Percentiles rank a stretch among this genome's conserved stretches.
phyloP scores from a whole-genome alignment of 2,888 invertebrate genomes.

The Ochropacha duplaris region DNA sequence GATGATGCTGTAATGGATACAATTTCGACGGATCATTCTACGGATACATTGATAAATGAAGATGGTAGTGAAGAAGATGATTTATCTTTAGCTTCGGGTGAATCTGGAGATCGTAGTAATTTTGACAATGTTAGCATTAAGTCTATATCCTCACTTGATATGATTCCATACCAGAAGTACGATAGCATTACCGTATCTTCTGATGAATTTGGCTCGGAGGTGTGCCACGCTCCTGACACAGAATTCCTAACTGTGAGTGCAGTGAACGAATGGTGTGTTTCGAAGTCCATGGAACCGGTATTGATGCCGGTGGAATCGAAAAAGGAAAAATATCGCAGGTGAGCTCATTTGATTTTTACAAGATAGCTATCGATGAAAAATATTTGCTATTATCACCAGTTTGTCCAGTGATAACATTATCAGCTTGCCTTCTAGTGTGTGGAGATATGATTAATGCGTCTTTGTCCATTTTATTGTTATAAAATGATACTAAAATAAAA shows the following conservation, averaged over 20 bases:
- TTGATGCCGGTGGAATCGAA: conserved; percentile 74
- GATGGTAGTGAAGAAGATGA: conserved; percentile 68
- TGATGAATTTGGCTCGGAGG: conserved; percentile 78
- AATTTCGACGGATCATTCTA: conserved; percentile 73
- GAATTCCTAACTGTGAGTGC: conserved; percentile 79
- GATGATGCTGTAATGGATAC: conserved; percentile 68
- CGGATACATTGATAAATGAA: conserved; percentile 75
- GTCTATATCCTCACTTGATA: conserved; percentile 76
- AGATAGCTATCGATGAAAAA: conserved; percentile 35
- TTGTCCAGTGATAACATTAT: conserved; percentile 68
- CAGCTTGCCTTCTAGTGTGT: conserved; percentile 51
- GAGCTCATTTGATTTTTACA: conserved; percentile 55
- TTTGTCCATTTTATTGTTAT: conserved; percentile 44
- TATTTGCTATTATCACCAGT: conserved; percentile 69
- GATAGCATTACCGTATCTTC: conserved; percentile 79
- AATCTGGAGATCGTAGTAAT: conserved; percentile 67
- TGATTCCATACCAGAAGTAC: conserved; percentile 78
- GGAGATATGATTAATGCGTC: conserved; percentile 55
- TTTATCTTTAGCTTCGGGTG: conserved; percentile 59
- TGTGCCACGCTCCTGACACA: conserved; percentile 74
- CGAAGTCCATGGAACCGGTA: conserved; percentile 69
- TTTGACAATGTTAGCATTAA: conserved; percentile 80
- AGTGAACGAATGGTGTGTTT: conserved; percentile 79
- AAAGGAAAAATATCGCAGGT: conserved; percentile 81
- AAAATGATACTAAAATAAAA: conserved; percentile 4